Evolutionary conservation across 2,888 invertebrate species (phyloP), one percentile per base, ranked within the genome.

Genomic region (Drosophila mettleri): DNA sequence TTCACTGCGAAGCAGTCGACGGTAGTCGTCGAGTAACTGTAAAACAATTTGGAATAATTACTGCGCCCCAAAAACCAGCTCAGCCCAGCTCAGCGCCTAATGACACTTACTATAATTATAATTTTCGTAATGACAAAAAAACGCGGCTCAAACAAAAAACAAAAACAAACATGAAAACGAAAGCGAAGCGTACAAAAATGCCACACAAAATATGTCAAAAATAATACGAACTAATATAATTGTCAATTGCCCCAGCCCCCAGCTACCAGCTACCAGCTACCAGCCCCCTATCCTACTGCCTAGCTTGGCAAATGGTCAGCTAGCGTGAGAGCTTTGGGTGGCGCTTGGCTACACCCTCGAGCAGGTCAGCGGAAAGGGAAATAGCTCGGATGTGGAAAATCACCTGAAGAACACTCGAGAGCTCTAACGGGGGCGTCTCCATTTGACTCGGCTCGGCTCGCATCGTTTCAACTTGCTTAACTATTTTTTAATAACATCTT

Each of bases 401-500:
- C 58, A 58, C 49, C 43, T 61, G 51, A 22, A 64, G 49, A 62
- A 24, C 22, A 14, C 24, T 36, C 33, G 22, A 33, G 22, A 9
- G 14, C 29, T 10, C n/a, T 34, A 71, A 22, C 34, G 55, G 60
- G 49, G 68, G 73, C 73, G 73, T 57, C 49, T 53, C 38, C 22
- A 18, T 36, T 33, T 39, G 29, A 27, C 20, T 10, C 12, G n/a
- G 27, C 31, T 38, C 39, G 52, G 39, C 34, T 54, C 24, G 12
- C 20, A 33, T 46, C 36, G 18, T n/a, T 48, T 60, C n/a, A 43
- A 46, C 45, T 54, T 39, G 69, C 74, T 63, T 86, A 86, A 86
- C 83, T 86, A 86, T 86, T 85, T 85, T 86, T 86, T 86, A 86
- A 86, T 86, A 86, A 85, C 85, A 83, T 85, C 86, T 83, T 74